Percentiles rank a stretch among this genome's conserved stretches.
Evolutionary conservation across 2,113 vertebrate species (phyloP).

Genomic region (Chaetops frenatus): DNA sequence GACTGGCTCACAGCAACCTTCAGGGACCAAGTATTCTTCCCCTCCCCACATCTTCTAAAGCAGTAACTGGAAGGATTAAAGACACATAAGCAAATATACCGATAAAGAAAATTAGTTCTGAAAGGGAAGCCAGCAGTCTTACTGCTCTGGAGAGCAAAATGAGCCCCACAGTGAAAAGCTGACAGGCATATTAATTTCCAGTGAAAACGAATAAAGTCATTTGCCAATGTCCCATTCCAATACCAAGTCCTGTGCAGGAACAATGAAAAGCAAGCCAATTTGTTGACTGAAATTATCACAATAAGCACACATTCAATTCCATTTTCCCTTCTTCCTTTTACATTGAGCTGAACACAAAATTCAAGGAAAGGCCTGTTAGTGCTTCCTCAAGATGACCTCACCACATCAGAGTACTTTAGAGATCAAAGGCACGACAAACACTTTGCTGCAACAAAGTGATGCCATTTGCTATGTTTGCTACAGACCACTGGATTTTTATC

Average conservation of each 20-base stretch:
- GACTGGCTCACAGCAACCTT: background rate
- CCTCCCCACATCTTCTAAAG: conserved; percentile 19
- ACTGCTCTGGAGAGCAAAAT: background rate
- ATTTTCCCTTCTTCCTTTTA: background rate
- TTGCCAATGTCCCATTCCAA: background rate
- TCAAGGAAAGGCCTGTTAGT: background rate
- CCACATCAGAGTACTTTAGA: background rate
- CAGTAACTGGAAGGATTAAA: conserved; percentile 26
- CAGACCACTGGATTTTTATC: background rate
- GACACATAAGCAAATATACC: background rate
- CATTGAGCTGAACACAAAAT: background rate
- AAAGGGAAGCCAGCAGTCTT: background rate
- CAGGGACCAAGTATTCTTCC: background rate
- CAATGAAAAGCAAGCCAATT: background rate
- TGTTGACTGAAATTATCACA: background rate
- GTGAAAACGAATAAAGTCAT: background rate
- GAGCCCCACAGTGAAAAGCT: background rate
- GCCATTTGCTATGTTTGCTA: background rate
- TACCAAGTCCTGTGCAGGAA: background rate
- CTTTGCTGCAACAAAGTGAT: background rate
- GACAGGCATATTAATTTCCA: background rate
- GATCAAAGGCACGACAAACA: conserved; percentile 7
- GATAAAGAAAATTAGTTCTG: background rate
- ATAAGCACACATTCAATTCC: background rate
- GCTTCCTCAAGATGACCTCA: background rate